Evolutionary conservation across 2,888 invertebrate species (phyloP).

Genomic region (Tetropium fuscum): DNA sequence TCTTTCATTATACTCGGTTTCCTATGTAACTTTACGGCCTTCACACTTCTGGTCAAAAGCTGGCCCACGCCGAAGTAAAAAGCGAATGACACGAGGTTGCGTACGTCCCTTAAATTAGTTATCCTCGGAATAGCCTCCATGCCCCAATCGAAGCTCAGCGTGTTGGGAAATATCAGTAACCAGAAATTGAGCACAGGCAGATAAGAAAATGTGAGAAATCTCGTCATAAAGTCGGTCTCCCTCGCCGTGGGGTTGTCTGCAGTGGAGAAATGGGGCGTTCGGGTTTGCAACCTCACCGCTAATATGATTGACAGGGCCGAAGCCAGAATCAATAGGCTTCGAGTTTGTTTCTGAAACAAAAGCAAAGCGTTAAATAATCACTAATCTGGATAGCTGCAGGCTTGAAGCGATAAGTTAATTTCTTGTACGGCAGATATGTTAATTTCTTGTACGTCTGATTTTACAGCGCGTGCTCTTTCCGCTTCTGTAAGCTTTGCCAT

Average conservation of each 20-base stretch:
- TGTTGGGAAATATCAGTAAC: conserved; percentile 86
- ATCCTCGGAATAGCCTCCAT: conserved; percentile 96
- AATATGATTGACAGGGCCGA: conserved; percentile 78
- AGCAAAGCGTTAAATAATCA: conserved; percentile 20
- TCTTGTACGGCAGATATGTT: neutral
- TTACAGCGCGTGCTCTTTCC: neutral
- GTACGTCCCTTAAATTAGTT: conserved; percentile 79
- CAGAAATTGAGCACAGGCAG: conserved; percentile 92
- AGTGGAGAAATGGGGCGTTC: conserved; percentile 86
- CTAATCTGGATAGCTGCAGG: neutral
- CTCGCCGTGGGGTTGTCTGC: conserved; percentile 98
- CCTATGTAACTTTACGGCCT: conserved; percentile 22
- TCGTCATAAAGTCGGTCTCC: conserved; percentile 81
- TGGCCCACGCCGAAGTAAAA: conserved; percentile 73
- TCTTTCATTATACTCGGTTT: conserved; percentile 11
- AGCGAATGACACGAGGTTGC: conserved; percentile 81
- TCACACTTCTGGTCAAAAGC: conserved; percentile 24
- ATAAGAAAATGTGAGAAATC: conserved; percentile 91
- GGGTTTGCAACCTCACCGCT: conserved; percentile 83
- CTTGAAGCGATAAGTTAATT: neutral
- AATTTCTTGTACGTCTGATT: no score
- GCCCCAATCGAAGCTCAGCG: conserved; percentile 98
- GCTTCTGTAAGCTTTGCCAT: no score
- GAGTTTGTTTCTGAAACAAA: conserved; percentile 76
- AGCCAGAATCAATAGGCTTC: conserved; percentile 77